Conservation (phyloP, 2,888 invertebrate species). For the Pristionchus fissidentatus region DNA sequence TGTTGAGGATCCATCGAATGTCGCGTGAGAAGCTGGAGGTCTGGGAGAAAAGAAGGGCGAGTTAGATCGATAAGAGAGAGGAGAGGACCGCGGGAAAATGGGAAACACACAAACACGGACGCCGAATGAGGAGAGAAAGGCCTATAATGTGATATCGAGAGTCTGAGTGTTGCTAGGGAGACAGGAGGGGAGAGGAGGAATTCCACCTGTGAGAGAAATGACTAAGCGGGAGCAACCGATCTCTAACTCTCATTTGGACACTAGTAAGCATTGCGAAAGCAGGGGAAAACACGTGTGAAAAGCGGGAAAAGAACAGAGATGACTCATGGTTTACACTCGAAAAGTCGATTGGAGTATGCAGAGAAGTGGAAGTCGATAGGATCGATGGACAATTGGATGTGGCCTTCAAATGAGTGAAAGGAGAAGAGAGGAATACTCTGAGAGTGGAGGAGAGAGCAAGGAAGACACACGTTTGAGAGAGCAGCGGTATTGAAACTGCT, state of each 20-base stretch:
- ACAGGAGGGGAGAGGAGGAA: background rate
- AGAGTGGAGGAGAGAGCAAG: background rate
- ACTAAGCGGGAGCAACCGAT: too few relatives aligned
- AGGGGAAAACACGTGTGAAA: background rate
- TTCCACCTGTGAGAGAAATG: background rate
- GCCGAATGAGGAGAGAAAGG: background rate
- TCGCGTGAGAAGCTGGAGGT: background rate
- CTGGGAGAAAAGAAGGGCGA: background rate
- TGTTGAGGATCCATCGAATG: slow-evolving; percentile 11
- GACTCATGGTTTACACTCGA: background rate
- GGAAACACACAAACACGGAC: background rate
- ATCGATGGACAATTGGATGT: background rate
- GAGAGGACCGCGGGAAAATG: too few relatives aligned
- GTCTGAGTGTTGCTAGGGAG: background rate
- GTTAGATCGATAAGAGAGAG: slow-evolving; percentile 9
- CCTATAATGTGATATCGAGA: background rate
- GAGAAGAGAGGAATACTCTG: slow-evolving; percentile 4
- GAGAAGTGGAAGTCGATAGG: background rate
- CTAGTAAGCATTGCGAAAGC: background rate
- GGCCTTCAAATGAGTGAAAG: slow-evolving; percentile 25
- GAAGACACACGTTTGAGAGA: too few relatives aligned
- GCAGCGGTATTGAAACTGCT: too few relatives aligned
- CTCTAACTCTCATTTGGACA: too few relatives aligned
- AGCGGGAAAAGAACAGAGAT: too few relatives aligned
- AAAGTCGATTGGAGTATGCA: too few relatives aligned